A percentile compares a stretch with the other conserved stretches of the same genome.
These are phyloP conservation scores for Phortica magna DNA, from an alignment of 2,888 invertebrate species.

Conservation along the genomic window DNA sequence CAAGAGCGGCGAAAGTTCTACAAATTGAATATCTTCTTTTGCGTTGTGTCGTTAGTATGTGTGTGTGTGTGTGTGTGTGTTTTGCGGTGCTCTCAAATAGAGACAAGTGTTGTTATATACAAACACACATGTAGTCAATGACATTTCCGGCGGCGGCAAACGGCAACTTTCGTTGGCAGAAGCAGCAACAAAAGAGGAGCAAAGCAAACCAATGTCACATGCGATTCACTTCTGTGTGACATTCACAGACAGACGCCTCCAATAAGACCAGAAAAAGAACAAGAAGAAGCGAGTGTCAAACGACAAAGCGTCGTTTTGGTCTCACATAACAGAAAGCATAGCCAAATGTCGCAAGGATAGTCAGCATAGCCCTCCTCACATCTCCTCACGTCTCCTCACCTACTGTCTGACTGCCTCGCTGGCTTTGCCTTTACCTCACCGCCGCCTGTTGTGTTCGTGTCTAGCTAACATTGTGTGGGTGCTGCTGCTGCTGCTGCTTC, in stretches of 20 bases:
- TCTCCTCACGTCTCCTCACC: neutral
- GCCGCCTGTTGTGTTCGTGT: neutral
- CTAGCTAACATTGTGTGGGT: constrained; percentile 51
- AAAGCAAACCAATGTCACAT: neutral
- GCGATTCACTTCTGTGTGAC: neutral
- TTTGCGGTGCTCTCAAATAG: constrained; percentile 16
- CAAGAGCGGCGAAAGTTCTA: constrained; percentile 34
- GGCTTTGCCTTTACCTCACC: neutral
- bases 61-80: constrained; percentile 41
- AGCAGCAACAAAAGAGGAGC: too few species aligned
- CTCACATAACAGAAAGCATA: constrained; percentile 12
- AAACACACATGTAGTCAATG: constrained; percentile 27
- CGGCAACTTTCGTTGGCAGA: neutral
- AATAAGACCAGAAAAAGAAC: neutral
- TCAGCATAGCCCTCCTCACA: neutral
- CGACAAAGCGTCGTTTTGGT: constrained; percentile 17
- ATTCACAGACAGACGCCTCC: constrained; percentile 13
- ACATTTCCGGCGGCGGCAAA: constrained; percentile 33
- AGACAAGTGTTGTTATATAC: constrained; percentile 1
- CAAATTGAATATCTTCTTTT: constrained; percentile 44
- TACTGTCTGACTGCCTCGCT: neutral
- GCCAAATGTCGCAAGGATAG: constrained; percentile 30
- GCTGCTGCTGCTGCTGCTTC: constrained; percentile 40
- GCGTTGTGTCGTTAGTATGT: constrained; percentile 43
- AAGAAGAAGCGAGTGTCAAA: neutral